Percentiles rank a stretch among this genome's conserved stretches.
Conservation (phyloP, 2,113 vertebrate species). For the Entomyzon cyanotis region DNA sequence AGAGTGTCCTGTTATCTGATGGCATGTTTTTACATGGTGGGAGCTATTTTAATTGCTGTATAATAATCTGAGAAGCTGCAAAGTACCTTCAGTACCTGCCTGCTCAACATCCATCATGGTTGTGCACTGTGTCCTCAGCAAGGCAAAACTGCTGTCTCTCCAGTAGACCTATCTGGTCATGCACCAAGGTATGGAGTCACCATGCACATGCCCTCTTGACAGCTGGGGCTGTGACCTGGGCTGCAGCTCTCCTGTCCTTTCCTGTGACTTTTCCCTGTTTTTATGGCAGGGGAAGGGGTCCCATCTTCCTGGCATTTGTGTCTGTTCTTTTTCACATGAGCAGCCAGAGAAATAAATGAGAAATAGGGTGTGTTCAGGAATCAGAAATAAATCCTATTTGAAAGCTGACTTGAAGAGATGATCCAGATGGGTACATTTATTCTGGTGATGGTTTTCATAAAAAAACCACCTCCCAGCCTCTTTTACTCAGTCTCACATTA, state of each 20-base stretch:
- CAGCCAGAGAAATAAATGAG: neutral
- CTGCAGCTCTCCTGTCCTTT: neutral
- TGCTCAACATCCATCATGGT: neutral
- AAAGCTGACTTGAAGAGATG: neutral
- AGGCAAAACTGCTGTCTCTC: neutral
- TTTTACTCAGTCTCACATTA: neutral
- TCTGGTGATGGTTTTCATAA: neutral
- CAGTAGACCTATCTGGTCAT: neutral
- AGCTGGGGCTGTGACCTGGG: neutral
- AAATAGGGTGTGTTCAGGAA: neutral
- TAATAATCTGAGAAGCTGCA: neutral
- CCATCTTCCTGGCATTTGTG: neutral
- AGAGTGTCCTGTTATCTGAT: neutral
- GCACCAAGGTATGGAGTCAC: neutral
- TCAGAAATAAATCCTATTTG: neutral
- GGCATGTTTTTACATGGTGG: neutral
- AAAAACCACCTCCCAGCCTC: neutral
- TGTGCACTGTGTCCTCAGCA: neutral
- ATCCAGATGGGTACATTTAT: neutral
- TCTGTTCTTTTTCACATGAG: neutral
- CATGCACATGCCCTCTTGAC: rapidly evolving
- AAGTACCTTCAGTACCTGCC: neutral
- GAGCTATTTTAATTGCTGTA: neutral
- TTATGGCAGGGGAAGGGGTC: neutral
- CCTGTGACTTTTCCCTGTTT: neutral